Conservation (phyloP, 1,140 invertebrate species). For the Bombus huntii region DNA sequence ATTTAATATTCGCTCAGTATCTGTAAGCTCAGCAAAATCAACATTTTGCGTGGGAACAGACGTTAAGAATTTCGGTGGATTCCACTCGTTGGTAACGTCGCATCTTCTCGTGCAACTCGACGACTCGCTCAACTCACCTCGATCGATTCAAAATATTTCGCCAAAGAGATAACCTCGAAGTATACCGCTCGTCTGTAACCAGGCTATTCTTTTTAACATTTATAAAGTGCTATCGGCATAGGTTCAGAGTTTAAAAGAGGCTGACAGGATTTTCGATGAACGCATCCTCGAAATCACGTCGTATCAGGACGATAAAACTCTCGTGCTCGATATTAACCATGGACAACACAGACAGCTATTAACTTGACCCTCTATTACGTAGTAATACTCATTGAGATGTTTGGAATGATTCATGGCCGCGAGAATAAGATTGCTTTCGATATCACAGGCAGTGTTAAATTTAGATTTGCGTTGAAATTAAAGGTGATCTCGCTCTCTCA, state of each 20-base stretch:
- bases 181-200: not conserved
- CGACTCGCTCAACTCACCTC: not conserved
- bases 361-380: not conserved
- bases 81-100: slow-evolving; percentile 15
- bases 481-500: not conserved
- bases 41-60: slow-evolving; percentile 34
- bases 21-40: slow-evolving; percentile 33
- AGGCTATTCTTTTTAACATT: not conserved
- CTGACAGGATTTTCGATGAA: not conserved
- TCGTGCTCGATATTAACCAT: not conserved
- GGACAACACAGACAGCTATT: not conserved
- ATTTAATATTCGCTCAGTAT: slow-evolving; percentile 32
- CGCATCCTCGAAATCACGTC: not conserved
- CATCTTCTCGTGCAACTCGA: slow-evolving; percentile 1
- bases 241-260: not conserved
- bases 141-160: not conserved
- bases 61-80: slow-evolving; percentile 28
- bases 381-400: not conserved
- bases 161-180: not conserved
- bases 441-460: slow-evolving; percentile 10
- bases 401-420: not conserved
- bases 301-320: not conserved
- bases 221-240: not conserved
- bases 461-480: not conserved
- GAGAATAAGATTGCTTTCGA: slow-evolving; percentile 16